These are phyloP conservation scores for Arvicanthis niloticus DNA, from an alignment of 2,113 vertebrate genomes.

Conservation along the genomic window DNA sequence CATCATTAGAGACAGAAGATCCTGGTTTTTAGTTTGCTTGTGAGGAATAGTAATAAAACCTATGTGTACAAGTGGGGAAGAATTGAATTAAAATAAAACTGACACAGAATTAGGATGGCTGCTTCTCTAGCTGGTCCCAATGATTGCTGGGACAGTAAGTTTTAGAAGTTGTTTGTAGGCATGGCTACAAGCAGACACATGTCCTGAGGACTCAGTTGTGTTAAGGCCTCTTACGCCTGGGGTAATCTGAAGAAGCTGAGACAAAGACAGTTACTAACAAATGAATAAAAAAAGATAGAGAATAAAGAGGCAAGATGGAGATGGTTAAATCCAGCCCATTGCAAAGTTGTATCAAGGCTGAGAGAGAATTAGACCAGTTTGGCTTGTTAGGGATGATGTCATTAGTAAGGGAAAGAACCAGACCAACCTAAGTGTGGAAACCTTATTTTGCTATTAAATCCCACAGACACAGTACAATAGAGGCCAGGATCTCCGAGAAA, in stretches of 20 bases:
- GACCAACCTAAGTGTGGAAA: neutral
- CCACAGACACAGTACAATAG: neutral
- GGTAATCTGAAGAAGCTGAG: neutral
- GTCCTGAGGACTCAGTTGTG: neutral
- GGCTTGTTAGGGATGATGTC: neutral
- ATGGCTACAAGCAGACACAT: neutral
- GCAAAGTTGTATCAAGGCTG: neutral
- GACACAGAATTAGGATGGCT: neutral
- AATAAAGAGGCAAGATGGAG: too few species aligned
- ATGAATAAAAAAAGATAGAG: neutral
- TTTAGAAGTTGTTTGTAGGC: neutral
- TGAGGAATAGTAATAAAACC: neutral
- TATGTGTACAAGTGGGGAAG: neutral
- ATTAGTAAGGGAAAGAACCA: neutral
- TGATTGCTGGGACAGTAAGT: neutral
- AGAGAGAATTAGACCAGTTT: neutral
- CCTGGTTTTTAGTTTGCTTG: conserved; percentile 26
- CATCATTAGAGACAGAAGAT: neutral
- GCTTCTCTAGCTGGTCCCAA: neutral
- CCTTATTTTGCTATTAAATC: neutral
- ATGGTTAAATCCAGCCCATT: neutral
- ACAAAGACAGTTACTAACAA: neutral
- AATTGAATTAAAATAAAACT: neutral
- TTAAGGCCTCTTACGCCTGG: neutral
- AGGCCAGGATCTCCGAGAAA: neutral